Evolutionary conservation across 2,113 vertebrate species (phyloP).

Genomic region (Eudorcas thomsonii): DNA sequence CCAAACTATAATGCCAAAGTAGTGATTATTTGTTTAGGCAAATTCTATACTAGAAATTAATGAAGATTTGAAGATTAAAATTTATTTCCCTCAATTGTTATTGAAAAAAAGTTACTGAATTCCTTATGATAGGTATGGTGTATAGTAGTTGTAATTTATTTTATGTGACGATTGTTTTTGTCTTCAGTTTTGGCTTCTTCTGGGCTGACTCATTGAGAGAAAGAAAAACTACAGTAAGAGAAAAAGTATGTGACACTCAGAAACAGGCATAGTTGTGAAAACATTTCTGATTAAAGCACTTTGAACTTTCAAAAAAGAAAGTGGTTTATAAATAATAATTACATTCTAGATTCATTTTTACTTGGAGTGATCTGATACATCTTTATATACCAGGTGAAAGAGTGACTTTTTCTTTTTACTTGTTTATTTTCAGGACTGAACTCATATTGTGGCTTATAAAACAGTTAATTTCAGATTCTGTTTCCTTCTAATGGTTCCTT

Average conservation of each 20-base stretch:
- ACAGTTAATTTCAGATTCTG: background rate
- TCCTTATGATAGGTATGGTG: slow-evolving; percentile 28
- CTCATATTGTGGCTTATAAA: background rate
- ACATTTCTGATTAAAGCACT: slow-evolving; percentile 67
- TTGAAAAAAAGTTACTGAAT: slow-evolving; percentile 54
- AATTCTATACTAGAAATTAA: slow-evolving; percentile 61
- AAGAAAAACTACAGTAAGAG: slow-evolving; percentile 75
- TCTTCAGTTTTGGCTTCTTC: slow-evolving; percentile 67
- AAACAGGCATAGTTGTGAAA: slow-evolving; percentile 69
- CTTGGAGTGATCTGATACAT: background rate
- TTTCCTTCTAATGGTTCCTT: background rate
- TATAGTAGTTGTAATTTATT: slow-evolving; percentile 26
- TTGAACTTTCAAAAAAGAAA: slow-evolving; percentile 2
- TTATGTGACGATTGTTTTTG: slow-evolving; percentile 64
- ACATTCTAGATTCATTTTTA: slow-evolving; percentile 10
- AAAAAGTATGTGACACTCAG: slow-evolving; percentile 74
- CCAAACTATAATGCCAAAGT: slow-evolving; percentile 76
- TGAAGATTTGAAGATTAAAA: slow-evolving; percentile 67
- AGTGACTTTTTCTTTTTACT: background rate
- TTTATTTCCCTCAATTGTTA: slow-evolving; percentile 60
- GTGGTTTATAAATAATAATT: slow-evolving; percentile 26
- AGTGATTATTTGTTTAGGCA: slow-evolving; percentile 74
- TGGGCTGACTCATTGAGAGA: slow-evolving; percentile 70
- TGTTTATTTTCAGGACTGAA: background rate
- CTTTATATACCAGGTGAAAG: background rate